Evolutionary conservation across 2,888 invertebrate genomes (phyloP), one percentile per base, ranked within the genome.

Genomic region (Machimus rusticus): DNA sequence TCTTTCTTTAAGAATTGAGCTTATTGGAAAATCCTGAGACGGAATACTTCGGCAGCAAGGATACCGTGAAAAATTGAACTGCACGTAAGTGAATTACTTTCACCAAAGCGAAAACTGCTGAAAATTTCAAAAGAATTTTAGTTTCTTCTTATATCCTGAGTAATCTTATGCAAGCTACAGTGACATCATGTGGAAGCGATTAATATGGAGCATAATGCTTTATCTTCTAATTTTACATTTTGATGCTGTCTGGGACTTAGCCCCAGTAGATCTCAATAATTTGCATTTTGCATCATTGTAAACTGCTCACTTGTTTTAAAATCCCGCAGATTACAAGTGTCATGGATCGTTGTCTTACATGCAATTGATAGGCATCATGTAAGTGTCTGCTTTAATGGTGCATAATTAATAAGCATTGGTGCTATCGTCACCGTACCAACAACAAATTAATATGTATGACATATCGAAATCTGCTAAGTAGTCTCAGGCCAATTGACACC

Each of bases 31-130:
- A 82, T 82, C 57, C 23, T 9, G 39, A 39, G 57, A 37, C 66
- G 82, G 23, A 82, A 82, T 82, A 82, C 66, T 82, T 57, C 23
- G 34, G 57, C 57, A 34, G 82, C 19, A 37, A 82, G 19, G 57
- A 57, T 55, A 37, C 57, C 82, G 39, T 23, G 28, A 37, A 82
- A 82, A 57, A 82, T 82, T 82, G 55, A 28, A 28, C 19, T 16
- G 57, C 82, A 57, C 51, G 57, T 82, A 82, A 82, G 57, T 82
- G 82, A 57, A 66, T 57, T 82, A 82, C 55, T 57, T 82, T 82
- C 57, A 37, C 37, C 37, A 82, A 66, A 66, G 66, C 23, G 66
- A 66, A 66, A 66, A 23, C 12, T 66, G 66, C 19, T 66, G 23
- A 66, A 66, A 66, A 66, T 66, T 66, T 66, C 19, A 51, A 51